Evolutionary conservation across 2,888 invertebrate species (phyloP).

Genomic region (Diaphora mendica): DNA sequence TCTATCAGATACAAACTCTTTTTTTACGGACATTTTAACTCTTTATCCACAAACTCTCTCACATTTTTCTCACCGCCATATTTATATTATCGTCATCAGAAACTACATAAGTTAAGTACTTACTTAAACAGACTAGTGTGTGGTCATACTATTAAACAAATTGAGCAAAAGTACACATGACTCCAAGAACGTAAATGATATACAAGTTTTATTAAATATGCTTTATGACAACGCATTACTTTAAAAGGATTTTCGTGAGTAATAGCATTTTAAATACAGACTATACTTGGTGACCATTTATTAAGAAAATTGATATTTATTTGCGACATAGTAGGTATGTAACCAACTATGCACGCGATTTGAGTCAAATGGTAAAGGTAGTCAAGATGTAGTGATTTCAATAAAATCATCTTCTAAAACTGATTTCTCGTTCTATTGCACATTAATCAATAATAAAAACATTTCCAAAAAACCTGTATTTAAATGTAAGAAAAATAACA

Average conservation of each 20-base stretch:
- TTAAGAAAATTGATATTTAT: conserved; percentile 17
- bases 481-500: no score
- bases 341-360: not conserved
- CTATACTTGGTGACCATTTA: conserved; percentile 27
- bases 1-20: no score
- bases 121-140: conserved; percentile 8
- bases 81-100: not conserved
- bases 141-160: not conserved
- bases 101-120: not conserved
- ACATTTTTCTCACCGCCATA: no score
- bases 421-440: no score
- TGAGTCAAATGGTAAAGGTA: no score
- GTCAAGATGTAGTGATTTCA: no score
- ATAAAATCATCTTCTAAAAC: no score
- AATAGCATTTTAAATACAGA: conserved; percentile 47
- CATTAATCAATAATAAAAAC: no score
- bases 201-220: conserved; percentile 15
- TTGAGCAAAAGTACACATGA: not conserved
- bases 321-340: conserved; percentile 7
- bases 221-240: conserved; percentile 34
- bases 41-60: no score
- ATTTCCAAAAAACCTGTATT: no score
- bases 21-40: no score
- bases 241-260: conserved; percentile 42
- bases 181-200: not conserved